Evolutionary conservation across 2,797 vertebrate species (phyloP).

Genomic region (Sardinella longiceps): DNA sequence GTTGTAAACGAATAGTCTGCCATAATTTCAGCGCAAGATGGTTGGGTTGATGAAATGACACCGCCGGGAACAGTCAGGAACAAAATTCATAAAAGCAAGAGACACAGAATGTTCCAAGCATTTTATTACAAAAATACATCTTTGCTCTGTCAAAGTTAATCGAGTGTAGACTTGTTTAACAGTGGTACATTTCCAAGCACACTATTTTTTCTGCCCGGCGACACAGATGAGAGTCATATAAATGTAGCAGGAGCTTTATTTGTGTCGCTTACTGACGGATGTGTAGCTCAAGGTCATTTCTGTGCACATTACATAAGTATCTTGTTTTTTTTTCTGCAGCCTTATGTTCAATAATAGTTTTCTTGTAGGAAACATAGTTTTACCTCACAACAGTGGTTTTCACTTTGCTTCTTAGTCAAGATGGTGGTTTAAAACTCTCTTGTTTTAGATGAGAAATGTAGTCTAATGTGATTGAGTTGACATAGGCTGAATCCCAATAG

Average conservation of each 20-base stretch:
- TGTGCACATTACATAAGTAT: not conserved
- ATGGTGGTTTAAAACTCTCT: too few species aligned
- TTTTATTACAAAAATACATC: conserved; percentile 22
- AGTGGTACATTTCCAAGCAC: not conserved
- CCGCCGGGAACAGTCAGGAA: not conserved
- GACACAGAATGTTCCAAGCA: not conserved
- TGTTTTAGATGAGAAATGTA: too few species aligned
- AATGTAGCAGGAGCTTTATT: not conserved
- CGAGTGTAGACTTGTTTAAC: not conserved
- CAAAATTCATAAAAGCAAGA: conserved; percentile 12
- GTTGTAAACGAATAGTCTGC: not conserved
- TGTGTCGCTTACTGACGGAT: not conserved
- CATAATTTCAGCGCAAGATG: not conserved
- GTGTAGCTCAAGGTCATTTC: not conserved
- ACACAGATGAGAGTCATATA: not conserved
- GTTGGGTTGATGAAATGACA: not conserved
- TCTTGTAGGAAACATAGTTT: too few species aligned
- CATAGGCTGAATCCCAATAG: not conserved
- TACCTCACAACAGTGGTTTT: too few species aligned
- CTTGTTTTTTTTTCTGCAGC: not conserved
- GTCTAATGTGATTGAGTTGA: not conserved
- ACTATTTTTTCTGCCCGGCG: not conserved
- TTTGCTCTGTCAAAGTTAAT: not conserved
- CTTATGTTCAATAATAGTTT: not conserved
- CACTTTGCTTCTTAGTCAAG: too few species aligned